Base-by-base conservation (phyloP, 2,888 invertebrate species). In the Merodon equestris region DNA sequence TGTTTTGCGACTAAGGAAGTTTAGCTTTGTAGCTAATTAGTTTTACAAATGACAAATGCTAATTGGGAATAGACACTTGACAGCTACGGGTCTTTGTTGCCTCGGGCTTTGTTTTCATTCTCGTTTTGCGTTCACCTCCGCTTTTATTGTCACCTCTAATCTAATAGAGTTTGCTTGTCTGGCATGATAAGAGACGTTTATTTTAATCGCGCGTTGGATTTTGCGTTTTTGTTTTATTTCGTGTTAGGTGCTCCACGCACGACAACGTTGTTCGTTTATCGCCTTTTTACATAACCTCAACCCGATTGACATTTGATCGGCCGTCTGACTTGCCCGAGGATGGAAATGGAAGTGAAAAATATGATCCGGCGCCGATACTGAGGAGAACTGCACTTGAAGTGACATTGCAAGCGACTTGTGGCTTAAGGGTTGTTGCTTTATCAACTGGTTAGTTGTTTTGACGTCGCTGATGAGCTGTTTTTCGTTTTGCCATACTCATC, bases 31-130 rank as follows among this genome's bases (percentile, higher is more conserved):
- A 77, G 53, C 61, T 72, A 67, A 77, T 77, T 72, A 72, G 67
- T 66, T 72, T 67, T 50, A 71, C 76, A 76, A 66, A 61, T 61
- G 54, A 71, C 71, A 67, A 77, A 77, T 77, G 77, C 72, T 77
- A 77, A 77, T 72, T 72, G 72, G 13, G 57, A 77, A 48, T 56
- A 66, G 57, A 14, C 48, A 40, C 44, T 66, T 66, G 71, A 72
- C 66, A 71, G 45, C 56, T 27, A 50, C 51, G 54, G 40, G 12
- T 42, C 48, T 57, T 56, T 60, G 40, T 66, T 56, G 27, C 27
- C 27, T 7, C 7, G 27, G 7, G 27, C 27, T 27, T 27, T 27
- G 27, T 27, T 61, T 50, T 48, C 56, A 13, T 42, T 3, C 17
- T 27, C 19, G 51, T 13, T 27, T n/a, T 27, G 9, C 18, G 1